These are phyloP conservation scores for Oxycera nigricornis DNA, from an alignment of 2,888 invertebrate genomes.

Conservation along the genomic window DNA sequence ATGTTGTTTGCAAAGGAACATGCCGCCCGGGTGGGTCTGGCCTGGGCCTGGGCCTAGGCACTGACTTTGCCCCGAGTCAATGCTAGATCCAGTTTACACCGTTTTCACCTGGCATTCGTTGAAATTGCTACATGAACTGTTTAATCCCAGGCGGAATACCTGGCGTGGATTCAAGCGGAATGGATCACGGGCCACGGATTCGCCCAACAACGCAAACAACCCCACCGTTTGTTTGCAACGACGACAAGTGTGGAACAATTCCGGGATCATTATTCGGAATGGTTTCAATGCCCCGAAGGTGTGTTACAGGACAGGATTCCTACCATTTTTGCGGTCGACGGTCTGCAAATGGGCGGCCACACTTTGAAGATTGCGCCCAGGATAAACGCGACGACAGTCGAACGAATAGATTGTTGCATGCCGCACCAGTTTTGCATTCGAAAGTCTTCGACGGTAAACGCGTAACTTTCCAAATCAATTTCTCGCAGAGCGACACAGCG, in stretches of 20 bases:
- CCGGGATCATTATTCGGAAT: slow-evolving; percentile 12
- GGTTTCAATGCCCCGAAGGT: not conserved
- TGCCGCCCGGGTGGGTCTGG: not conserved
- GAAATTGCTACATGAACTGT: not conserved
- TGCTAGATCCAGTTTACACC: slow-evolving; percentile 26
- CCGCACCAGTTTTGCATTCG: no score
- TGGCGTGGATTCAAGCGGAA: not conserved
- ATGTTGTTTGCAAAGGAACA: slow-evolving; percentile 11
- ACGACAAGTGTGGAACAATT: not conserved
- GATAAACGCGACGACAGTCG: no score
- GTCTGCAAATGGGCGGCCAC: no score
- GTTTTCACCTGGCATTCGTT: slow-evolving; percentile 28
- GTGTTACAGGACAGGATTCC: no score
- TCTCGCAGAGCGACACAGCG: no score
- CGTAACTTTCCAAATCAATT: no score
- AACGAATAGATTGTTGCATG: no score
- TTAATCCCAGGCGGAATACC: not conserved
- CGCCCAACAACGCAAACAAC: not conserved
- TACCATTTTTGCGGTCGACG: no score
- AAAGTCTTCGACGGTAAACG: no score
- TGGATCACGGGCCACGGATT: not conserved
- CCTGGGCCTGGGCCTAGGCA: not conserved
- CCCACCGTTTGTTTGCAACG: not conserved
- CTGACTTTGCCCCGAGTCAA: not conserved
- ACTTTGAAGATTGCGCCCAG: no score